Base-by-base conservation (phyloP, 2,888 invertebrate species). In the Cacoxenus indagator region DNA sequence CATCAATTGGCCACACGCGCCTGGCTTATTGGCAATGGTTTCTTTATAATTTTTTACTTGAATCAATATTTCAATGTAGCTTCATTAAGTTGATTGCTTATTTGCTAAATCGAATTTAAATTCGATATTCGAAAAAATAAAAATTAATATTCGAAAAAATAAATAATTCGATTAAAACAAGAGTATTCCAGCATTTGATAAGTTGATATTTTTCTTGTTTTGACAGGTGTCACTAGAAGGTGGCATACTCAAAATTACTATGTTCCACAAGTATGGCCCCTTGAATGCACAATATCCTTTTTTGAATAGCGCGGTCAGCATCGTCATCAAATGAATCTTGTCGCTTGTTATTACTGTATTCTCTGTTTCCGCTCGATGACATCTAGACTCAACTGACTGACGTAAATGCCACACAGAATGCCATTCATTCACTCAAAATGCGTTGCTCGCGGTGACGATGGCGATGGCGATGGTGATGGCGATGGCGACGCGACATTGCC, bases 21-120 rank as follows among this genome's bases (percentile, higher is more conserved):
- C 17, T 65, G 64, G 62, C 54, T 64, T 67, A 64, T 62, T 61
- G 64, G 31, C 31, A 31, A 6, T 31, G 4, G 5, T 31, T 31
- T 31, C 5, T 37, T 37, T 37, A 37, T 37, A 51, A 24, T 26
- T 55, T 26, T 26, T 11, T n/a, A 17, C 26, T 24, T 26, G 55
- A 9, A 19, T 24, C 27, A 48, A 24, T 55, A 27, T 55, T 55
- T 55, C 24, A 27, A 55, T 55, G 26, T 26, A 27, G 19, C 27
- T 55, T 55, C 55, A 55, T 55, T 55, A 19, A 24, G n/a, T 48
- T 17, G n/a, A 17, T 17, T 19, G 27, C 27, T 55, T 26, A 55
- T 55, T 55, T 26, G 55, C 17, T 8, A 48, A 48, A 48, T 48
- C 48, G 17, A 48, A 48, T 48, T 48, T 48, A 48, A 48, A 48